Percentiles rank a stretch among this genome's conserved stretches.
Evolutionary conservation across 2,888 invertebrate genomes (phyloP).

Genomic region (Tiliacea aurago): DNA sequence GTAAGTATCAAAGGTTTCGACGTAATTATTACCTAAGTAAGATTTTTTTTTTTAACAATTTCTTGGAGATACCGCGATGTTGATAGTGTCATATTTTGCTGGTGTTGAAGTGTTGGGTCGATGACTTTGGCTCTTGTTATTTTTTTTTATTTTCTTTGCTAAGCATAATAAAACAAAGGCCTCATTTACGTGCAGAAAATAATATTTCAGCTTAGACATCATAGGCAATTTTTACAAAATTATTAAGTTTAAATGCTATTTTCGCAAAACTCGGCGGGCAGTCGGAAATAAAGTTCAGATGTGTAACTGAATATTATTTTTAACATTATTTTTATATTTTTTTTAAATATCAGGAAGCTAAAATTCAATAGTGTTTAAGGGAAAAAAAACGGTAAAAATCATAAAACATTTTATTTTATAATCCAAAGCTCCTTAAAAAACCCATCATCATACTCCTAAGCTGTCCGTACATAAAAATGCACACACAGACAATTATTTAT

Average conservation of each 20-base stretch:
- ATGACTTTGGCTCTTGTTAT: not conserved
- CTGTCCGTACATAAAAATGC: conserved; percentile 67
- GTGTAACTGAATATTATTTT: too few relatives aligned
- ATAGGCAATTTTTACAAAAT: not conserved
- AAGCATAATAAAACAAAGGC: not conserved
- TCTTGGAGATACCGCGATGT: not conserved
- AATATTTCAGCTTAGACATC: not conserved
- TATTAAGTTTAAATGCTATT: not conserved
- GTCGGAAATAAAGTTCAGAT: too few relatives aligned
- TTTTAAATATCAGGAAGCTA: too few relatives aligned
- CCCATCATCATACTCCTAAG: conserved; percentile 12
- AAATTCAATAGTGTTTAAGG: not conserved
- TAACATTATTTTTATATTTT: too few relatives aligned
- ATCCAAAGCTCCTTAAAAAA: not conserved
- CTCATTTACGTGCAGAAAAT: not conserved
- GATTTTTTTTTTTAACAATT: conserved; percentile 1
- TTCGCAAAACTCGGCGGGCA: too few relatives aligned
- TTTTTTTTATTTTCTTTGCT: not conserved
- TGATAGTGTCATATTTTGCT: conserved; percentile 35
- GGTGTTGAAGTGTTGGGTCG: conserved; percentile 7
- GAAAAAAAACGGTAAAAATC: not conserved
- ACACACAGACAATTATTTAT: conserved; percentile 83
- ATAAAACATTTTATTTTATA: not conserved
- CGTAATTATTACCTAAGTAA: conserved; percentile 10
- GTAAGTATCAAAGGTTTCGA: conserved; percentile 10